These are phyloP conservation scores for Lasius fuliginosus DNA, from an alignment of 2,888 invertebrate genomes.

Conservation along the genomic window DNA sequence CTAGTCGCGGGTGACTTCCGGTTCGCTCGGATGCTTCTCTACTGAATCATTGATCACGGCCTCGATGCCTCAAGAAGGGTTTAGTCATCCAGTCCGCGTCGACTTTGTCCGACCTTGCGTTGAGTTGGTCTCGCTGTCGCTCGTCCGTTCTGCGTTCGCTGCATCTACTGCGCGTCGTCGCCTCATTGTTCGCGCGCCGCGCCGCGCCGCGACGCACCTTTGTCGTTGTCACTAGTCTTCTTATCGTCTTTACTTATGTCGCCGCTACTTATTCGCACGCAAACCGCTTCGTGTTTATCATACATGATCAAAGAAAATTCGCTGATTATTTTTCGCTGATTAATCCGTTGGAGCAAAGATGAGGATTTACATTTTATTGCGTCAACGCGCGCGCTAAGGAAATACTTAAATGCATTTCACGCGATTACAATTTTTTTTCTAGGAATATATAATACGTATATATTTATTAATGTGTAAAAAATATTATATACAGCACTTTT, in stretches of 20 bases:
- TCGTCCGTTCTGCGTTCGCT: constrained; percentile 19
- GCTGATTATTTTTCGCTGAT: constrained; percentile 18
- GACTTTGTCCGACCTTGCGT: constrained; percentile 63
- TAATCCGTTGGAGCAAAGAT: constrained; percentile 13
- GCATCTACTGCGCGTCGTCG: constrained; percentile 49
- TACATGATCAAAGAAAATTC: constrained; percentile 38
- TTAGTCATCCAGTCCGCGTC: constrained; percentile 64
- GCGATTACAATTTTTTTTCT: background rate
- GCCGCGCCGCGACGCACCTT: constrained; percentile 58
- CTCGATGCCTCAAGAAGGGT: constrained; percentile 52
- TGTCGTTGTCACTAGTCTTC: constrained; percentile 58
- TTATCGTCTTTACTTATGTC: constrained; percentile 49
- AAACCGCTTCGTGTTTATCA: constrained; percentile 37
- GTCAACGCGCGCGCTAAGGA: constrained; percentile 9
- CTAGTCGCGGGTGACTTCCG: constrained; percentile 70
- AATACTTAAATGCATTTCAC: constrained; percentile 12
- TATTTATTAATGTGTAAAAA: background rate
- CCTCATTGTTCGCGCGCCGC: constrained; percentile 65
- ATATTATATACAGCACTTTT: background rate
- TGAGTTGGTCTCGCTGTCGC: constrained; percentile 60
- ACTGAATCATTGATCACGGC: constrained; percentile 76
- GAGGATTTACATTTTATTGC: constrained; percentile 9
- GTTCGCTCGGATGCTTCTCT: constrained; percentile 69
- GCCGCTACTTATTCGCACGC: constrained; percentile 35
- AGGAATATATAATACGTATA: background rate